phyloP scores from a whole-genome alignment of 2,113 vertebrate species.

The Halcyon senegalensis region DNA sequence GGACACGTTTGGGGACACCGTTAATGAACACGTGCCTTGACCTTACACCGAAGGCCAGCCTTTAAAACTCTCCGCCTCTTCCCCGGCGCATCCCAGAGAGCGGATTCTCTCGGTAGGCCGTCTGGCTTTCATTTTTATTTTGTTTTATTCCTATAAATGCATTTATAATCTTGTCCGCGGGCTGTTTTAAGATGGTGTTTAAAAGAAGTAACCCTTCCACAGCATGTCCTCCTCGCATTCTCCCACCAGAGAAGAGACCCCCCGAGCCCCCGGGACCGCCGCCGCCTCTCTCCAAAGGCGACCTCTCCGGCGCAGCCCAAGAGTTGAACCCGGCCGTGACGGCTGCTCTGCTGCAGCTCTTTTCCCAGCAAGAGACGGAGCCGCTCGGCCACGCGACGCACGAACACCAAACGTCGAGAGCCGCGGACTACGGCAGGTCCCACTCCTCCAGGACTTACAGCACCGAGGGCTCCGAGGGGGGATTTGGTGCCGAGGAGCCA shows the following conservation, averaged over 20 bases:
- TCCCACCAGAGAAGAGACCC: slow-evolving; percentile 87
- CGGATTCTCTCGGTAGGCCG: neutral
- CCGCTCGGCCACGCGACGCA: slow-evolving; percentile 64
- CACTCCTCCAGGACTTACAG: slow-evolving; percentile 78
- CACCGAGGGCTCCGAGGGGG: slow-evolving; percentile 73
- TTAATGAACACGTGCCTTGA: neutral
- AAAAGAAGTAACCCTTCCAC: slow-evolving; percentile 85
- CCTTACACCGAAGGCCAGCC: neutral
- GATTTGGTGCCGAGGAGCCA: slow-evolving; percentile 77
- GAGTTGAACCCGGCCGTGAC: slow-evolving; percentile 90
- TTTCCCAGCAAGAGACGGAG: slow-evolving; percentile 89
- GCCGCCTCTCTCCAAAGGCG: slow-evolving; percentile 71
- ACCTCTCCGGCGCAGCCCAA: slow-evolving; percentile 69
- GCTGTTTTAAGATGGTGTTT: slow-evolving; percentile 77
- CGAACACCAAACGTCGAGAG: slow-evolving; percentile 66
- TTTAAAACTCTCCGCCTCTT: neutral
- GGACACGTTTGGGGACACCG: too few species aligned
- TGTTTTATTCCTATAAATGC: neutral
- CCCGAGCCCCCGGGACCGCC: slow-evolving; percentile 84
- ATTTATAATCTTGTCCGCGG: slow-evolving; percentile 51
- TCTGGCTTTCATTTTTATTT: neutral
- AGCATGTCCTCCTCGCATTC: slow-evolving; percentile 82
- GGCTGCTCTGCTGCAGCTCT: slow-evolving; percentile 91
- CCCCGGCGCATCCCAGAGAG: neutral
- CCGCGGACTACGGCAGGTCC: slow-evolving; percentile 67